Conservation (phyloP, 23 tunicate genomes). For the Clavelina lepadiformis region DNA sequence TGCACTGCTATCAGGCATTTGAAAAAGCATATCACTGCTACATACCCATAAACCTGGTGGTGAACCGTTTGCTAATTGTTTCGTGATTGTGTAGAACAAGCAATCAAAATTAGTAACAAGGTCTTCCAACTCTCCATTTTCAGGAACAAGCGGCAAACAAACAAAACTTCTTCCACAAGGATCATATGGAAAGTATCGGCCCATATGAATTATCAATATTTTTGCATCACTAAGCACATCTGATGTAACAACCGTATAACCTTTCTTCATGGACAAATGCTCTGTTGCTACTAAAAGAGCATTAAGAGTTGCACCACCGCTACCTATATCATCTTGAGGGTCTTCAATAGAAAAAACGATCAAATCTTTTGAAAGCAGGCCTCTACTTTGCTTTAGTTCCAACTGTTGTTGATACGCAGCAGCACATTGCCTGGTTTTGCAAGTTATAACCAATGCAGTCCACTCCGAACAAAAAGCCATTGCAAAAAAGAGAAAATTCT, state of each 20-base stretch:
- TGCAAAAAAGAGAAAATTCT: too few species aligned
- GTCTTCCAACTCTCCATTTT: slow-evolving; percentile 28
- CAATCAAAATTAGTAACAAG: slow-evolving; percentile 81
- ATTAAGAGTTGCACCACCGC: slow-evolving; percentile 92
- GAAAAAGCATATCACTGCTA: slow-evolving; percentile 85
- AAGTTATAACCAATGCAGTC: slow-evolving; percentile 77
- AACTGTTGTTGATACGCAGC: slow-evolving; percentile 46
- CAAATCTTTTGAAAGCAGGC: slow-evolving; percentile 42
- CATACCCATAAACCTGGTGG: slow-evolving; percentile 92
- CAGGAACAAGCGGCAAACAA: slow-evolving; percentile 37
- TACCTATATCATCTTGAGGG: slow-evolving; percentile 81
- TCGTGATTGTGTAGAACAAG: slow-evolving; percentile 30
- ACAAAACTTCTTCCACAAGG: slow-evolving; percentile 68
- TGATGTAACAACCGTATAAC: slow-evolving; percentile 56
- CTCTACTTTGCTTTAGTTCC: slow-evolving; percentile 32
- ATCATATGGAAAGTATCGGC: slow-evolving; percentile 68
- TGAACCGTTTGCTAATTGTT: slow-evolving; percentile 43
- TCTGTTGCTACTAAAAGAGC: slow-evolving; percentile 77
- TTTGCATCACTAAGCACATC: slow-evolving; percentile 55
- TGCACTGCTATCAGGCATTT: slow-evolving; percentile 36
- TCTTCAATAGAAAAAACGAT: slow-evolving; percentile 58
- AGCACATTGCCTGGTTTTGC: slow-evolving; percentile 50
- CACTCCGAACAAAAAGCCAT: too few species aligned
- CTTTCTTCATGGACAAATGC: slow-evolving; percentile 59
- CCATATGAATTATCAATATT: slow-evolving; percentile 73